Base-by-base conservation (phyloP, 2,113 vertebrate species). In the Phalacrocorax pelagicus region DNA sequence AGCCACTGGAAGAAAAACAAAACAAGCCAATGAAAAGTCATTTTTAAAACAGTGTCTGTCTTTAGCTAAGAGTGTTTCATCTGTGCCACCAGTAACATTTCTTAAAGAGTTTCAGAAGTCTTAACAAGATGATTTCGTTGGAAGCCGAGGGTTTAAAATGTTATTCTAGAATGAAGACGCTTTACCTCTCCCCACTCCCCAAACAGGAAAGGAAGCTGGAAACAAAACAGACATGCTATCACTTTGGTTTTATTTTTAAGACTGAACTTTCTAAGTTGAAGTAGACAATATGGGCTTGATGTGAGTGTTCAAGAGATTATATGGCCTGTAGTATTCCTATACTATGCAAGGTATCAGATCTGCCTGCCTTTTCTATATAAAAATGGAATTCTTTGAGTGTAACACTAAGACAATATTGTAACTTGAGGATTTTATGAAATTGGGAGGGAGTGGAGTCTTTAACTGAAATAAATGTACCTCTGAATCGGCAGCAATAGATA, bases 1-100 rank as follows among this genome's bases (percentile, higher is more conserved):
- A 98, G 36, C 96, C 82, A 8, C 88, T 95, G 88, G 24, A 94
- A 92, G 40, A 85, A 75, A 81, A 88, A 92, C 4, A 90, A 70
- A 81, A 59, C 3, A 86, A 95, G 26, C 42, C 51, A 88, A 15
- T 71, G 32, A 86, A 71, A 87, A 79, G n/a, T 51, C 12, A 49
- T 59, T 78, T 81, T 79, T 47, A 69, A 92, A 24, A 61, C 12
- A 36, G 40, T 23, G 17, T 44, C n/a, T 54, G 12, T 63, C 47
- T 88, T 90, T 62, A 73, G 23, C 49, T 80, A 70, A 61, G 36
- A 69, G 21, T 27, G 8, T 54, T 95, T 75, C 11, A 51, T 54
- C n/a, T 81, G 54, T 46, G 16, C 15, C 42, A 86, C 20, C 19
- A 38, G 22, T n/a, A 94, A 88, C 13, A 40, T 26, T 90, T 90